Evolutionary conservation across 2,888 invertebrate genomes (phyloP).

Genomic region (Thecophora atra): DNA sequence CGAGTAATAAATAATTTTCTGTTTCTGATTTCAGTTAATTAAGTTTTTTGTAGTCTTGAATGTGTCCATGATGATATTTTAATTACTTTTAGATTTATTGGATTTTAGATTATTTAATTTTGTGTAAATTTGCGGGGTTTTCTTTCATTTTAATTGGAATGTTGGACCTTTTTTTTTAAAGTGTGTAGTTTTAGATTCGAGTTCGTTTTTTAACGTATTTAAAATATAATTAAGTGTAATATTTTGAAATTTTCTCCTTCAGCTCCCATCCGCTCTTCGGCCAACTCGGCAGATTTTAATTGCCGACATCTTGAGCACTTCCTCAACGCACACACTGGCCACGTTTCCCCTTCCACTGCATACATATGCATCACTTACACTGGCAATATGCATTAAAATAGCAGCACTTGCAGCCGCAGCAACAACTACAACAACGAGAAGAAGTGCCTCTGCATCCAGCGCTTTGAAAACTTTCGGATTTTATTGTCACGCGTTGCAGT

Average conservation of each 20-base stretch:
- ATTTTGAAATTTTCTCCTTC: neutral
- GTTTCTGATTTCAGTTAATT: no score
- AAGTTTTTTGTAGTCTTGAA: no score
- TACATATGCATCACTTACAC: neutral
- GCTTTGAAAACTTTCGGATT: constrained; percentile 25
- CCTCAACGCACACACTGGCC: constrained; percentile 40
- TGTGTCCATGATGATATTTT: no score
- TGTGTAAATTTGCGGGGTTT: no score
- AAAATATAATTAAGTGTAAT: neutral
- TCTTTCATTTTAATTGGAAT: no score
- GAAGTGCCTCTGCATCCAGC: neutral
- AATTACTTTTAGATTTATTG: no score
- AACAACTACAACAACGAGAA: neutral
- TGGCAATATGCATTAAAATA: constrained; percentile 21
- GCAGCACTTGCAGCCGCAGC: constrained; percentile 12
- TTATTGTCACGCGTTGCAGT: constrained; percentile 27
- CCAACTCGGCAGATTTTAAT: constrained; percentile 22
- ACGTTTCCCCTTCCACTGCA: constrained; percentile 37
- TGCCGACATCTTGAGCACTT: constrained; percentile 31
- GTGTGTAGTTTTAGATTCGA: no score
- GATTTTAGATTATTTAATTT: no score
- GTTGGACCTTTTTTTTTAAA: no score
- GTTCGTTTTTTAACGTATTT: neutral
- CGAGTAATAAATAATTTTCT: no score
- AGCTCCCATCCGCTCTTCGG: neutral